Base-by-base conservation (phyloP, 2,888 invertebrate genomes). In the Rutpela maculata region DNA sequence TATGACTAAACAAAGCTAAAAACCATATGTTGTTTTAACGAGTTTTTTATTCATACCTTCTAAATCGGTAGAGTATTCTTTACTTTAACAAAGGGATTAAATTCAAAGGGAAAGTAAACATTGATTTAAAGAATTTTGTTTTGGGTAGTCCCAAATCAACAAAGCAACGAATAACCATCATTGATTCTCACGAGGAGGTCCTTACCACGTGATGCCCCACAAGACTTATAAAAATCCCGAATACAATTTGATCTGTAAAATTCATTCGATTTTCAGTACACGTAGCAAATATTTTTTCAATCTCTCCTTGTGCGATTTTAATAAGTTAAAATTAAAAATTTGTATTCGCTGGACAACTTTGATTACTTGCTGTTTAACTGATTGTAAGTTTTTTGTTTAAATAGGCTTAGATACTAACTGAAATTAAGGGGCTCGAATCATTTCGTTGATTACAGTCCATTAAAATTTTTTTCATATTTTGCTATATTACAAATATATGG, bases 221-320 rank as follows among this genome's bases (percentile, higher is more conserved):
- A 63, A 65, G 38, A 65, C 65, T 65, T 43, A 19, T 38, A 65
- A 35, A 65, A 38, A 65, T 65, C 65, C 65, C 18, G 10, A 65
- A 65, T 65, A 38, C 65, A 65, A 65, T 65, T 63, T 65, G 65
- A 19, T 7, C 35, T 43, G 38, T 18, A 65, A 50, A 50, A 15
- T 50, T 0, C n/a, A n/a, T 50, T 50, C n/a, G 11, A 15, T n/a
- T 50, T 50, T n/a, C n/a, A 4, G n/a, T 3, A 50, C 50, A 50
- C 50, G 50, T 50, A n/a, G 50, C 3, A 50, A 50, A n/a, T 50
- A 50, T 50, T n/a, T 50, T 43, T 15, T 50, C n/a, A n/a, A n/a
- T 50, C 2, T 17, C 50, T n/a, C 4, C 15, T 50, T 15, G 11
- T n/a, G 50, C 17, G n/a, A 50, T 17, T 50, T n/a, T n/a, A 50